phyloP scores from a whole-genome alignment of 2,113 vertebrate species.

The Gasterosteus nipponicus region DNA sequence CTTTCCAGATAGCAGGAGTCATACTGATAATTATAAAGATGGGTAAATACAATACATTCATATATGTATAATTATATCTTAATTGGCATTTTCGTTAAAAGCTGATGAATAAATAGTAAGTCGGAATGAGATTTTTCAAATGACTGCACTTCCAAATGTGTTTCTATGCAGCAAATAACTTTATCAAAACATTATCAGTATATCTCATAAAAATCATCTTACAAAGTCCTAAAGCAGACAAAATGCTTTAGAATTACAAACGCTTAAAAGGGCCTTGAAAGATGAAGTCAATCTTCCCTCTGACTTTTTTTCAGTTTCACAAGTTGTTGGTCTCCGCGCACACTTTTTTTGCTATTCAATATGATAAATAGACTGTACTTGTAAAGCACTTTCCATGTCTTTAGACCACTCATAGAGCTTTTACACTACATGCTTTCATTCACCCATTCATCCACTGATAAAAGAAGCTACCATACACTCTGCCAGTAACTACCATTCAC shows the following conservation, averaged over 20 bases:
- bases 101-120: neutral
- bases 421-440: too few species aligned
- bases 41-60: neutral
- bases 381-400: too few species aligned
- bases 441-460: too few species aligned
- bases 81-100: neutral
- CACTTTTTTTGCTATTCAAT: neutral
- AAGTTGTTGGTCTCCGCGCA: neutral
- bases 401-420: too few species aligned
- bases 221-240: too few species aligned
- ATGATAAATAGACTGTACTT: too few species aligned
- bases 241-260: too few species aligned
- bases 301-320: neutral
- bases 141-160: neutral
- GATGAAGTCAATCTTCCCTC: neutral
- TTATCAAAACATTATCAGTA: too few species aligned
- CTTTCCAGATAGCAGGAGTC: neutral
- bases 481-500: too few species aligned
- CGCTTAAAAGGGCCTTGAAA: too few species aligned
- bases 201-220: too few species aligned
- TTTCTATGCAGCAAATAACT: neutral
- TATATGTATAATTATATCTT: neutral
- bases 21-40: neutral
- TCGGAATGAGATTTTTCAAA: neutral
- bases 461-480: too few species aligned